These are phyloP conservation scores for Tachysurus fulvidraco DNA, from an alignment of 2,113 vertebrate species.

Conservation along the genomic window DNA sequence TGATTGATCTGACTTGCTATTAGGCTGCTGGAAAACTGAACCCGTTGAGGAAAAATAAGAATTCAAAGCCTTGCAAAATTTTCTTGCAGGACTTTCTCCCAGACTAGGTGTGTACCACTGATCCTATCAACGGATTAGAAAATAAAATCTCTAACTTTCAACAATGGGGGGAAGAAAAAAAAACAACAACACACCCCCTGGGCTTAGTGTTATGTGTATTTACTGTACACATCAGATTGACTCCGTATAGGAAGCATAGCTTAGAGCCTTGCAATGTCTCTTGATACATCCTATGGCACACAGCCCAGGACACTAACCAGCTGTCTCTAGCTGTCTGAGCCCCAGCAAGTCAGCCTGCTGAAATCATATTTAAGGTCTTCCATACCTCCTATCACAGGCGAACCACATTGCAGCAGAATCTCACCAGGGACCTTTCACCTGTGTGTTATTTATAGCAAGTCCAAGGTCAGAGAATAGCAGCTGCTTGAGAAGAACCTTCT, in stretches of 20 bases:
- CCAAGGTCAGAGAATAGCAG: constrained; percentile 52
- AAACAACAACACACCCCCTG: neutral
- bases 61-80: neutral
- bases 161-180: too few species aligned
- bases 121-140: neutral
- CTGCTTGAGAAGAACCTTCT: constrained; percentile 45
- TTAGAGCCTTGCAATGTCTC: constrained; percentile 1
- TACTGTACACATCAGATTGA: constrained; percentile 28
- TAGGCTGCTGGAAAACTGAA: constrained; percentile 5
- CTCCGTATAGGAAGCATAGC: constrained; percentile 19
- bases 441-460: constrained; percentile 54
- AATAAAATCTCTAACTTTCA: neutral
- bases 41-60: neutral
- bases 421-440: constrained; percentile 53
- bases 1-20: constrained; percentile 29
- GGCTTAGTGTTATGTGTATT: neutral
- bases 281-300: constrained; percentile 33
- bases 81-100: neutral
- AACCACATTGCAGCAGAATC: constrained; percentile 47
- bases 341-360: constrained; percentile 33
- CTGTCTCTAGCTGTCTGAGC: constrained; percentile 34
- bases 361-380: constrained; percentile 50
- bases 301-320: constrained; percentile 41
- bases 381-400: constrained; percentile 37
- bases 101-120: neutral